phyloP scores from a whole-genome alignment of 2,113 vertebrate genomes.

The Eonycteris spelaea region DNA sequence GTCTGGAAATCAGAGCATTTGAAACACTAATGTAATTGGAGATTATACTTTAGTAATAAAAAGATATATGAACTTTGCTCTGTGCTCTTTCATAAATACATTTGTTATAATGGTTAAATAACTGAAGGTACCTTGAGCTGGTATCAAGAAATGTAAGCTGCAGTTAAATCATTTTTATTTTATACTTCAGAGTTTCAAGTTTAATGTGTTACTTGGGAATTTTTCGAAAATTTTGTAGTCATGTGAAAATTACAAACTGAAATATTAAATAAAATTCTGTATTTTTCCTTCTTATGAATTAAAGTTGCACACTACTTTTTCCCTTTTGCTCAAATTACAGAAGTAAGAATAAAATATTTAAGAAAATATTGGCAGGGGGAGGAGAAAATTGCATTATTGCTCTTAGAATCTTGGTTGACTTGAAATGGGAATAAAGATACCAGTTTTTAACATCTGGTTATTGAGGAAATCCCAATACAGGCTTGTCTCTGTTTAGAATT shows the following conservation, averaged over 20 bases:
- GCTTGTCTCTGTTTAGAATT: neutral
- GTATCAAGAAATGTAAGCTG: conserved; percentile 67
- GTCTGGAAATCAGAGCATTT: conserved; percentile 79
- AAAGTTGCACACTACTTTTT: neutral
- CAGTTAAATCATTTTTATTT: conserved; percentile 71
- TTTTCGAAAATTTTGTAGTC: neutral
- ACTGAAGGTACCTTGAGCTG: conserved; percentile 58
- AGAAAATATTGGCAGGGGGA: neutral
- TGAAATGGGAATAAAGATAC: neutral
- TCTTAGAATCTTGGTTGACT: neutral
- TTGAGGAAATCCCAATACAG: neutral
- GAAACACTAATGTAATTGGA: conserved; percentile 79
- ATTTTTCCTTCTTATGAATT: neutral
- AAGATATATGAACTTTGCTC: conserved; percentile 76
- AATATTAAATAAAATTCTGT: neutral
- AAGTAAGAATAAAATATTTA: neutral
- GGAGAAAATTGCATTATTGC: neutral
- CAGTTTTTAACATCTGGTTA: neutral
- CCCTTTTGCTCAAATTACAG: neutral
- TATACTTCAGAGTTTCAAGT: conserved; percentile 57
- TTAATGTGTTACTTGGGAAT: conserved; percentile 1
- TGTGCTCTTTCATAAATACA: conserved; percentile 77
- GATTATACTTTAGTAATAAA: conserved; percentile 73
- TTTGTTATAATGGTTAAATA: conserved; percentile 75
- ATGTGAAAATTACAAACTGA: neutral